Evolutionary conservation across 2,888 invertebrate species (phyloP).

Genomic region (Nematopogon swammerdamellus): DNA sequence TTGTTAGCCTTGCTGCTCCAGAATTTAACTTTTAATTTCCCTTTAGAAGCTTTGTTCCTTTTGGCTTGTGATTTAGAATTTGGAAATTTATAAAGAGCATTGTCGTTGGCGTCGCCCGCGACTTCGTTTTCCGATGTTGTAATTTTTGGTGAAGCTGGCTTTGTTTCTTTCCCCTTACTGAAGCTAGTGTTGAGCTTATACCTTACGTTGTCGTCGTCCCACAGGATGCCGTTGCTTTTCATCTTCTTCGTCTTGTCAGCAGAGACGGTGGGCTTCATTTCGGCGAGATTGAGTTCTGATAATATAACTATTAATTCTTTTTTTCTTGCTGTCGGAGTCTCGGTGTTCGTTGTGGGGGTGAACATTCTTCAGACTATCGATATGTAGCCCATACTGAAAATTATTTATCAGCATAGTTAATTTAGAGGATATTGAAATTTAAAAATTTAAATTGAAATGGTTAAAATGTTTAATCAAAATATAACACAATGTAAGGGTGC

Average conservation of each 20-base stretch:
- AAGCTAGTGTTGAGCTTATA: slow-evolving; percentile 38
- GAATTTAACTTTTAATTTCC: slow-evolving; percentile 41
- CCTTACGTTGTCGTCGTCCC: slow-evolving; percentile 41
- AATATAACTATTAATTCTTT: not conserved
- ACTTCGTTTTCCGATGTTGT: no score
- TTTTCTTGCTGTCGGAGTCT: not conserved
- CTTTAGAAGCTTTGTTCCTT: slow-evolving; percentile 17
- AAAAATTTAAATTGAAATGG: no score
- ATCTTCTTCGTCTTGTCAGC: slow-evolving; percentile 16
- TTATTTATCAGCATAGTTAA: no score
- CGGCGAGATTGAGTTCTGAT: slow-evolving; percentile 6
- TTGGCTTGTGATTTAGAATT: not conserved
- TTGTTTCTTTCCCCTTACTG: slow-evolving; percentile 20
- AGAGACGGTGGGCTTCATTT: slow-evolving; percentile 24
- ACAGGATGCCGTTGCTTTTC: slow-evolving; percentile 32
- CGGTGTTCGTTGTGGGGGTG: no score
- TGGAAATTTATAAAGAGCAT: slow-evolving; percentile 37
- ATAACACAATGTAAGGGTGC: no score
- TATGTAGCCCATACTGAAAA: no score
- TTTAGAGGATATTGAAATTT: no score
- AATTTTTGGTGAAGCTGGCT: slow-evolving; percentile 17
- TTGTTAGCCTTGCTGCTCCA: slow-evolving; percentile 16
- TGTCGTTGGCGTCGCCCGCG: no score
- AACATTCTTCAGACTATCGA: no score
- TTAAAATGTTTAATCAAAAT: no score